phyloP scores from a whole-genome alignment of 2,113 vertebrate genomes.

The Psophia crepitans region DNA sequence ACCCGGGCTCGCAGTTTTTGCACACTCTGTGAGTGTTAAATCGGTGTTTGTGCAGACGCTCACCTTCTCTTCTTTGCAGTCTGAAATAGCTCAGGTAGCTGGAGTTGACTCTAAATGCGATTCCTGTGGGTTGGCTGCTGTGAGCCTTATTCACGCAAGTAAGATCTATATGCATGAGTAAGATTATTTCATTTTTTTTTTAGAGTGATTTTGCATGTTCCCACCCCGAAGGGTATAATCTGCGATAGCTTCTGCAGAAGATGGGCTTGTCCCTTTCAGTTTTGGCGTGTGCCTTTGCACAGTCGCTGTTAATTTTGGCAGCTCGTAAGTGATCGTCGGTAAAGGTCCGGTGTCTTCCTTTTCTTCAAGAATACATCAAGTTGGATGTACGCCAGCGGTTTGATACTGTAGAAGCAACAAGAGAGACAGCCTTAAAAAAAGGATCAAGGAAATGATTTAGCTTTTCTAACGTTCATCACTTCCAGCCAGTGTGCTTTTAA shows the following conservation, averaged over 20 bases:
- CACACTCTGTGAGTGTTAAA: neutral
- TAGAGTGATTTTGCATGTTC: neutral
- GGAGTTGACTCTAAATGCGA: neutral
- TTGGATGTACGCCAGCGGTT: neutral
- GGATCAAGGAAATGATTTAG: neutral
- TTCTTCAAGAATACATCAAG: neutral
- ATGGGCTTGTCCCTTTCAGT: neutral
- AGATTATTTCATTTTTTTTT: neutral
- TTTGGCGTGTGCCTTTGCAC: neutral
- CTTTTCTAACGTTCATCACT: neutral
- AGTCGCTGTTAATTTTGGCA: neutral
- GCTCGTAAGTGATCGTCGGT: accelerated
- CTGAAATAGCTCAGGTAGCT: neutral
- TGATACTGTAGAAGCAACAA: neutral
- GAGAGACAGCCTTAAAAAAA: neutral
- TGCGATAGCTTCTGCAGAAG: neutral
- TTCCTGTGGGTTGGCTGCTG: neutral
- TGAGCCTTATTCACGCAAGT: neutral
- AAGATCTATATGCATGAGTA: neutral
- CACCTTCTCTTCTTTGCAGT: neutral
- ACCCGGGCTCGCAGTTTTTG: neutral
- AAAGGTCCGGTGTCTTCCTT: neutral
- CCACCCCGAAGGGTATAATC: neutral
- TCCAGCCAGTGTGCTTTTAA: neutral
- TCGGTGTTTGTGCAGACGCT: neutral